A percentile compares a stretch with the other conserved stretches of the same genome.
These are phyloP conservation scores for Xylocampa areola DNA, from an alignment of 2,888 invertebrate genomes.

Conservation along the genomic window DNA sequence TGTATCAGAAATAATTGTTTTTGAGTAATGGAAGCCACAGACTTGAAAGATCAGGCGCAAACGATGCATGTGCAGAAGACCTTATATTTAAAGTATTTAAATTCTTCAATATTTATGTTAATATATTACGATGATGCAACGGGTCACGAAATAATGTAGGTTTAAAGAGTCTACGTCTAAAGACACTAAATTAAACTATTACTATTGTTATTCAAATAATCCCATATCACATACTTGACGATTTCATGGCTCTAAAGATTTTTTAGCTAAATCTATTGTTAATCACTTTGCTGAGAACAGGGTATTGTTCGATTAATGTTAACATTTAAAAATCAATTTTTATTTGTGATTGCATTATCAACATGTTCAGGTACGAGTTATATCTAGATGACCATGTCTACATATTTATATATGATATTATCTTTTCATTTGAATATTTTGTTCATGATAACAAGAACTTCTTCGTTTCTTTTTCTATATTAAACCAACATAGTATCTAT, in stretches of 20 bases:
- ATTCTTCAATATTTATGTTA: slow-evolving; percentile 44
- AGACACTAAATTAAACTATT: slow-evolving; percentile 59
- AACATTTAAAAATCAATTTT: slow-evolving; percentile 30
- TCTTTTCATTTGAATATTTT: background rate
- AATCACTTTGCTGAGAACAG: slow-evolving; percentile 42
- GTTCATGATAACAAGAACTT: background rate
- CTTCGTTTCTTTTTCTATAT: background rate
- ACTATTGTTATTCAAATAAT: slow-evolving; percentile 54
- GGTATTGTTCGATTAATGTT: slow-evolving; percentile 36
- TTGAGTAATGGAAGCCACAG: slow-evolving; percentile 14
- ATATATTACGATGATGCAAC: slow-evolving; percentile 45
- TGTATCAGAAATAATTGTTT: slow-evolving; percentile 32
- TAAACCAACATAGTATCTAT: background rate
- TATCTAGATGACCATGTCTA: background rate
- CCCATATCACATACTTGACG: slow-evolving; percentile 77
- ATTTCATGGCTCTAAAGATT: slow-evolving; percentile 58
- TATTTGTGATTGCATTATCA: slow-evolving; percentile 36
- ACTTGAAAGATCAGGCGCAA: no score
- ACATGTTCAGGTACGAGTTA: slow-evolving; percentile 32
- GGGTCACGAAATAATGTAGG: slow-evolving; percentile 48
- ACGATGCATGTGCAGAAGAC: slow-evolving; percentile 37
- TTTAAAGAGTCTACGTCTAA: slow-evolving; percentile 62
- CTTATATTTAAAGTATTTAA: slow-evolving; percentile 43
- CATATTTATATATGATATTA: no score
- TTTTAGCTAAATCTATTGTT: slow-evolving; percentile 40